Evolutionary conservation across 2,797 vertebrate species (phyloP), one percentile per base, ranked within the genome.

Genomic region (Onychomys torridus): DNA sequence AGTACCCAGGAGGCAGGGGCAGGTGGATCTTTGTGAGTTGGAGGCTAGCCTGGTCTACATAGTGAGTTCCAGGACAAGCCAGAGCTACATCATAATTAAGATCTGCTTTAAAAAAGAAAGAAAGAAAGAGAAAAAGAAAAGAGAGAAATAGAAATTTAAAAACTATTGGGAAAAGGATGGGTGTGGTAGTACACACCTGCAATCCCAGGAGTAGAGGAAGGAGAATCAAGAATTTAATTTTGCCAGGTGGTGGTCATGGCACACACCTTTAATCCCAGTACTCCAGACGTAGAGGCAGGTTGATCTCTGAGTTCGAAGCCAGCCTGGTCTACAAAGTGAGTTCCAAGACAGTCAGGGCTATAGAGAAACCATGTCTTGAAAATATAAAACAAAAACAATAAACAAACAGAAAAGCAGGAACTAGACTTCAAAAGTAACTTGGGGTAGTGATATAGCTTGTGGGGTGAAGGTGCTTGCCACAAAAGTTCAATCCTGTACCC

Each of bases 361-460:
- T 16, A 19, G 55, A 57, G 55, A 57, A 17, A 57, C 55, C 55
- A 57, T 19, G 55, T 57, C 55, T 57, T 57, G 55, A 57, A 57
- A 57, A 57, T 17, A 57, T 57, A 57, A 57, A 37, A 81, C 21
- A 82, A 61, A 82, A 61, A 4, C 5, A 67, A 16, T 12, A 2
- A 67, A 67, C 65, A 67, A 67, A 67, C 10, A 11, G 34, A 79
- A 79, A 94, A 90, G 65, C 16, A 37, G 59, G 61, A 93, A 88
- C 88, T 82, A 77, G 29, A 46, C 46, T 77, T 93, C 27, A 46
- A 94, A 88, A 75, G 79, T 61, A 40, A 40, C 55, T 61, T 27
- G n/a, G 23, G n/a, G 14, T 37, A 40, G 57, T 61, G 57, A 61
- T 37, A 83, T 14, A 27, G 19, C 49, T 79, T 19, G 32, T 9